A percentile compares a stretch with the other conserved stretches of the same genome.
Evolutionary conservation across 2,113 vertebrate species (phyloP).

Genomic region (Pollimyrus isidori): DNA sequence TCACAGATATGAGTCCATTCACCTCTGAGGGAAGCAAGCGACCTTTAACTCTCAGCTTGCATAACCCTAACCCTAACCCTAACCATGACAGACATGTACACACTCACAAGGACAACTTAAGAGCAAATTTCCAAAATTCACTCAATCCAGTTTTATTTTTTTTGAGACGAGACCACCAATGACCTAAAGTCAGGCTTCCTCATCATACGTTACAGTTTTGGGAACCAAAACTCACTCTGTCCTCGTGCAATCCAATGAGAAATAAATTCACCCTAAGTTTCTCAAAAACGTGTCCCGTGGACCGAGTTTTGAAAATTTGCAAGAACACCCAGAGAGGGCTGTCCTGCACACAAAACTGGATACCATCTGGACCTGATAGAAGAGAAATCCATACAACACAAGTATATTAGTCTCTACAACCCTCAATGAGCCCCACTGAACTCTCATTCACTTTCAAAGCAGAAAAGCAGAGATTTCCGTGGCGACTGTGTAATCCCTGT

Average conservation of each 20-base stretch:
- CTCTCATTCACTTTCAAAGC: background rate
- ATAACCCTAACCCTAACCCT: conserved; percentile 16
- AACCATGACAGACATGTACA: conserved; percentile 53
- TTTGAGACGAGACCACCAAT: background rate
- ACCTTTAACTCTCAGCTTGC: conserved; percentile 2
- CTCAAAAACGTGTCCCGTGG: background rate
- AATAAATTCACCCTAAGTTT: background rate
- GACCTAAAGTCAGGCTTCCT: background rate
- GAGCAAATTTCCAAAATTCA: background rate
- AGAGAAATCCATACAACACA: background rate
- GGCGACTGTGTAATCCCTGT: background rate
- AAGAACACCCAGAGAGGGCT: background rate
- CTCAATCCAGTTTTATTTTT: background rate
- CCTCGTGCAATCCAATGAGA: background rate
- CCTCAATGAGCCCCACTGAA: background rate
- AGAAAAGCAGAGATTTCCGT: background rate
- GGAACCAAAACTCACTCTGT: background rate
- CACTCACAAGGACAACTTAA: conserved; percentile 34
- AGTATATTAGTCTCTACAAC: background rate
- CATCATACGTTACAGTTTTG: background rate
- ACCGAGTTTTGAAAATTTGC: background rate
- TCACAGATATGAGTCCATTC: background rate
- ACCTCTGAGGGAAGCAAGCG: background rate
- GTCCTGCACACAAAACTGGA: background rate
- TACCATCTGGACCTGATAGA: background rate